Evolutionary conservation across 2,113 vertebrate genomes (phyloP).

Genomic region (Heloderma charlesbogerti): DNA sequence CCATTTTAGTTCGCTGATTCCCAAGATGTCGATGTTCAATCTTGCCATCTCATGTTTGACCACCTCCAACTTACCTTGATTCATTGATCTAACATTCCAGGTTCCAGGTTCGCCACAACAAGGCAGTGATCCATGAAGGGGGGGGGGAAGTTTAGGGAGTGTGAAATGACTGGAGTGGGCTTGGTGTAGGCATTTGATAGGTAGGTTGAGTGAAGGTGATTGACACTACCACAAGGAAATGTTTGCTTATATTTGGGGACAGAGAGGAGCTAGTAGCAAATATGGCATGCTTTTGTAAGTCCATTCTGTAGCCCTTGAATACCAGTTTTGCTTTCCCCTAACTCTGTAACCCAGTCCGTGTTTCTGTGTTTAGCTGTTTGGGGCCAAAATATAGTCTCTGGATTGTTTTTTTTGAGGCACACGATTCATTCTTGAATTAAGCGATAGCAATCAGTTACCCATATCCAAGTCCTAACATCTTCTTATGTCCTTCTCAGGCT

Average conservation of each 20-base stretch:
- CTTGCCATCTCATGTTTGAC: too few species aligned
- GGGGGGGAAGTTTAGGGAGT: not conserved
- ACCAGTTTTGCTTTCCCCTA: not conserved
- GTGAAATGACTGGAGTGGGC: not conserved
- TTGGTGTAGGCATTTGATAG: not conserved
- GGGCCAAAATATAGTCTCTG: too few species aligned
- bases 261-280: not conserved
- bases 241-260: not conserved
- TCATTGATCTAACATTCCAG: too few species aligned
- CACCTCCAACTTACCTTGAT: too few species aligned
- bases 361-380: not conserved
- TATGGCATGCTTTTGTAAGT: not conserved
- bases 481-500: not conserved
- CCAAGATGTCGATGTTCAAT: too few species aligned
- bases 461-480: not conserved
- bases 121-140: too few species aligned
- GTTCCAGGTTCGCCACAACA: too few species aligned
- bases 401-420: not conserved
- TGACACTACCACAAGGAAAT: not conserved
- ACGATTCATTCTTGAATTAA: not conserved
- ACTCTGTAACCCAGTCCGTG: rapidly evolving
- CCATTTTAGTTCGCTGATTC: too few species aligned
- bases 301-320: not conserved
- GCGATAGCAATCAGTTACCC: not conserved
- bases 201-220: rapidly evolving